phyloP scores from a whole-genome alignment of 2,888 invertebrate genomes.

The Himalopsyche anomala region DNA sequence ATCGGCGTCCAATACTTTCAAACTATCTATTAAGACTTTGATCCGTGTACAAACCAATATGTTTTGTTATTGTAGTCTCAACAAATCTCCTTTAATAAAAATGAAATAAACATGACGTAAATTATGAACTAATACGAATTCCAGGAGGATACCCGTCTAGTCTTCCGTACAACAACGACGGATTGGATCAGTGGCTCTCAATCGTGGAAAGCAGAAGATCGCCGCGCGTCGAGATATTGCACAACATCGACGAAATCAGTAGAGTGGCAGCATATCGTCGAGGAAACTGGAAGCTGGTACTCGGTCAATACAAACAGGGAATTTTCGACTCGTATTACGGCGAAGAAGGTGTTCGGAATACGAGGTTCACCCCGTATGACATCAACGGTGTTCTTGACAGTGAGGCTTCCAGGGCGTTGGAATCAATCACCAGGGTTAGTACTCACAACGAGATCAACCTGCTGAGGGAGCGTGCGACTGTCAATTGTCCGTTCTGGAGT shows the following conservation, averaged over 20 bases:
- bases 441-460: constrained; percentile 70
- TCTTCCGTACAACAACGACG: constrained; percentile 76
- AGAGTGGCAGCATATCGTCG: constrained; percentile 66
- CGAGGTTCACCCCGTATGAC: constrained; percentile 71
- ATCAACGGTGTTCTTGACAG: constrained; percentile 70
- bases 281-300: constrained; percentile 74
- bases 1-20: too few species aligned
- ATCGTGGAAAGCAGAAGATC: constrained; percentile 68
- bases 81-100: too few species aligned
- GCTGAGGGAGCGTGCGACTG: constrained; percentile 70
- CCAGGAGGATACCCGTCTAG: constrained; percentile 60
- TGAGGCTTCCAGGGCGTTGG: constrained; percentile 70
- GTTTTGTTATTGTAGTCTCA: too few species aligned
- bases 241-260: constrained; percentile 83
- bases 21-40: too few species aligned
- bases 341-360: constrained; percentile 70
- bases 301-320: constrained; percentile 70
- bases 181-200: constrained; percentile 70
- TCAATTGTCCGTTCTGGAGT: constrained; percentile 70
- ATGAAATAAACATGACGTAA: too few species aligned
- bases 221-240: constrained; percentile 80
- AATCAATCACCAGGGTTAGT: constrained; percentile 70
- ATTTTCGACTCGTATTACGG: constrained; percentile 72
- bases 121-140: not conserved
- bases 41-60: too few species aligned